These are phyloP conservation scores for Cynocephalus volans DNA, from an alignment of 2,113 vertebrate genomes.

Conservation along the genomic window DNA sequence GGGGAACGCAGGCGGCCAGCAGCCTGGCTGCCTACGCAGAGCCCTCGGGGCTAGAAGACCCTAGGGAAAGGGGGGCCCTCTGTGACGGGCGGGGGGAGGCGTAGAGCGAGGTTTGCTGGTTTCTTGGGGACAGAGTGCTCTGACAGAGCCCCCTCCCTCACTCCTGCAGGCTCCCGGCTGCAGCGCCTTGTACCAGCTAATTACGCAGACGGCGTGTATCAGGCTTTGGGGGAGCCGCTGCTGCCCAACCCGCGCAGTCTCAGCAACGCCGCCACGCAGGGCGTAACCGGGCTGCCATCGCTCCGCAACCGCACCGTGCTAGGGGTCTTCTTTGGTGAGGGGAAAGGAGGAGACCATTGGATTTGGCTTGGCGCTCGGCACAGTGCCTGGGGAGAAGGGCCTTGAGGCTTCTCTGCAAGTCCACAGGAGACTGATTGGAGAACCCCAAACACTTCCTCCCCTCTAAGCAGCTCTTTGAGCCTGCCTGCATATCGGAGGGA, in stretches of 20 bases:
- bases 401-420: background rate
- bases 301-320: constrained; percentile 93
- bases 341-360: background rate
- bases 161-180: constrained; percentile 90
- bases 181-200: constrained; percentile 92
- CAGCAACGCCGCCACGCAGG: constrained; percentile 86
- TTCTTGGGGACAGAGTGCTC: background rate
- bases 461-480: background rate
- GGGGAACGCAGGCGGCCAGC: fast-evolving
- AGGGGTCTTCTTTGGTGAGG: constrained; percentile 95
- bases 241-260: constrained; percentile 94
- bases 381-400: background rate
- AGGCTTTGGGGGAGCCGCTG: constrained; percentile 89
- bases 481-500: background rate
- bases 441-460: background rate
- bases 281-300: constrained; percentile 90
- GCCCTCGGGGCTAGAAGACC: background rate
- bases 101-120: background rate
- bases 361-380: background rate
- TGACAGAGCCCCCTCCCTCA: background rate
- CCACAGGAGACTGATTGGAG: fast-evolving
- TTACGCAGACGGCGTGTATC: constrained; percentile 94
- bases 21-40: fast-evolving
- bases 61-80: no score
- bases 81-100: fast-evolving